These are phyloP conservation scores for Corydoras sp. DNA, from an alignment of 2,113 vertebrate species.

Conservation along the genomic window DNA sequence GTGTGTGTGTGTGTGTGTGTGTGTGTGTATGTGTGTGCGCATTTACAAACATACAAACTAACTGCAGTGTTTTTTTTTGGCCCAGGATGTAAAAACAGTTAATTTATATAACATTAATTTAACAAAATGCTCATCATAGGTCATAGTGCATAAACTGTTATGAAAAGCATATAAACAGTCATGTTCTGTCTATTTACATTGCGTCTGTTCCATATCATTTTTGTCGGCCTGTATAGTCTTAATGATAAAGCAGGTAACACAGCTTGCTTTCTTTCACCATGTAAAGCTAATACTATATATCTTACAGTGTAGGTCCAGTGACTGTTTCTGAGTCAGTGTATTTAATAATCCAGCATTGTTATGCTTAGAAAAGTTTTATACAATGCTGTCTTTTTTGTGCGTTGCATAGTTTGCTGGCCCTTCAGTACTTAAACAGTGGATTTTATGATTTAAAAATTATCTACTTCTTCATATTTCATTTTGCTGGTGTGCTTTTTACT, in stretches of 20 bases:
- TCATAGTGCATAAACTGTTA: conserved; percentile 5
- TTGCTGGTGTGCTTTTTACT: neutral
- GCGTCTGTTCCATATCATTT: conserved; percentile 27
- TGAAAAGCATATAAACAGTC: neutral
- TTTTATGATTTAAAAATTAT: neutral
- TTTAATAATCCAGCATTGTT: neutral
- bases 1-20: conserved; percentile 27
- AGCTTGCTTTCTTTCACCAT: conserved; percentile 42
- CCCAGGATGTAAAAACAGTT: neutral
- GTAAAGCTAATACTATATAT: conserved; percentile 27
- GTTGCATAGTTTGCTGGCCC: neutral
- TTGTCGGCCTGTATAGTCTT: conserved; percentile 14
- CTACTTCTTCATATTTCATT: neutral
- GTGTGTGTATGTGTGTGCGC: conserved; percentile 2
- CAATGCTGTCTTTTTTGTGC: no score
- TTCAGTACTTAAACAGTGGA: neutral
- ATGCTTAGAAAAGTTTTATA: neutral
- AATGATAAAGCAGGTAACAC: conserved; percentile 35
- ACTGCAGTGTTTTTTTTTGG: neutral
- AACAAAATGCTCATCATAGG: neutral
- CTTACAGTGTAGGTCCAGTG: conserved; percentile 52
- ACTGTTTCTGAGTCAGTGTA: conserved; percentile 27
- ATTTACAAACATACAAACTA: conserved; percentile 1
- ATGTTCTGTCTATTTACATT: neutral
- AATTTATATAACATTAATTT: conserved; percentile 9